Conservation (phyloP, 2,797 vertebrate genomes). For the Mycteria americana region DNA sequence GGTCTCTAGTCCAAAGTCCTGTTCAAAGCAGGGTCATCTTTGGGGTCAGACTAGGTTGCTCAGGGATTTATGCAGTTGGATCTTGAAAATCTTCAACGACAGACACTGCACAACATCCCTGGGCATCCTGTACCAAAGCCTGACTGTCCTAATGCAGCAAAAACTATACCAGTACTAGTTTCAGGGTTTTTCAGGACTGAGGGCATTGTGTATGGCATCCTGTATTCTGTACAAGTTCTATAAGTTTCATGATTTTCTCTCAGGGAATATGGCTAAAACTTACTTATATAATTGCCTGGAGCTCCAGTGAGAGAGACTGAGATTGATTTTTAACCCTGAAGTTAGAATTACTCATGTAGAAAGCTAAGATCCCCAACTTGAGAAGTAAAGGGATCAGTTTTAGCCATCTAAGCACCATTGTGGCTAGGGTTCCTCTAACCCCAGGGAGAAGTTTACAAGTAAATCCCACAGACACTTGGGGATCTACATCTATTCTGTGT, state of each 20-base stretch:
- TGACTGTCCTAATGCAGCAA: background rate
- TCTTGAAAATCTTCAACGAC: background rate
- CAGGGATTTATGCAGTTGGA: background rate
- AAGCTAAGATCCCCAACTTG: background rate
- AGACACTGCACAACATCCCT: background rate
- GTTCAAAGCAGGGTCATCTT: background rate
- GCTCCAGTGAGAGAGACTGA: background rate
- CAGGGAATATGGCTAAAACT: background rate
- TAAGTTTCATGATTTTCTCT: background rate
- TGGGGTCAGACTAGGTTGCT: background rate
- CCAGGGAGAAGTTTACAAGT: background rate
- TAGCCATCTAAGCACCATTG: background rate
- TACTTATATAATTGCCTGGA: background rate
- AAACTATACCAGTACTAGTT: background rate
- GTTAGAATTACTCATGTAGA: background rate
- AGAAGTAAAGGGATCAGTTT: background rate
- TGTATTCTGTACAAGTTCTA: background rate
- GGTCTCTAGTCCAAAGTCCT: background rate
- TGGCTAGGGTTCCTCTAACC: background rate
- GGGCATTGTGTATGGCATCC: background rate
- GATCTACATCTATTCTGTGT: background rate
- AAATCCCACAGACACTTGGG: background rate
- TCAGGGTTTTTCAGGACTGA: background rate
- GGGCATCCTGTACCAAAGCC: background rate
- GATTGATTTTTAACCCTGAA: background rate